These are phyloP conservation scores for Rambutsinella grinnellia DNA, from an alignment of 2,888 invertebrate species.

Conservation along the genomic window DNA sequence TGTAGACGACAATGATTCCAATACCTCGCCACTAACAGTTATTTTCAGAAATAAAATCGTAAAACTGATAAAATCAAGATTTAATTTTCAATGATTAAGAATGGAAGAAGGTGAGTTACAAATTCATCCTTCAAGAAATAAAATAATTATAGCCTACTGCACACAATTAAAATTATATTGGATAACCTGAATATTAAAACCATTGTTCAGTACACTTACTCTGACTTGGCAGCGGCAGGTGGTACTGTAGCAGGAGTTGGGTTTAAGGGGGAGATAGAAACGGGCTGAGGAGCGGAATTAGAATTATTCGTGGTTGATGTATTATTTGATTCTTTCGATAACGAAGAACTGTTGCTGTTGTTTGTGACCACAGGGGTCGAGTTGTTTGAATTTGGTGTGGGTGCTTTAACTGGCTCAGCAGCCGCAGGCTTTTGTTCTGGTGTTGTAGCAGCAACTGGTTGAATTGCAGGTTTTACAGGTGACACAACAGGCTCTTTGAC, in stretches of 20 bases:
- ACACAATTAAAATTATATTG: slow-evolving; percentile 45
- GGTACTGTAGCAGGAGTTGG: slow-evolving; percentile 40
- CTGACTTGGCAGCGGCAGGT: slow-evolving; percentile 51
- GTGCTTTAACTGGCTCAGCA: slow-evolving; percentile 47
- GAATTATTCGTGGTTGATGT: slow-evolving; percentile 31
- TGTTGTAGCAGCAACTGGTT: slow-evolving; percentile 34
- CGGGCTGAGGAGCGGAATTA: slow-evolving; percentile 37
- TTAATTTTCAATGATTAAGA: too few relatives aligned
- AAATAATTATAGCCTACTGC: too few relatives aligned
- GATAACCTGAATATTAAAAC: slow-evolving; percentile 50
- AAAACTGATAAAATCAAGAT: too few relatives aligned
- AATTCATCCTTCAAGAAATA: too few relatives aligned
- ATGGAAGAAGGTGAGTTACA: too few relatives aligned
- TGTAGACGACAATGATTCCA: too few relatives aligned
- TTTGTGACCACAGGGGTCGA: slow-evolving; percentile 23
- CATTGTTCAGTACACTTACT: slow-evolving; percentile 45
- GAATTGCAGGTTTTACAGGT: slow-evolving; percentile 40
- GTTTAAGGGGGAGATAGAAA: slow-evolving; percentile 24
- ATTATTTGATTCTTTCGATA: slow-evolving; percentile 36
- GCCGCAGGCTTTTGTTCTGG: slow-evolving; percentile 43
- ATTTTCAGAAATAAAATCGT: too few relatives aligned
- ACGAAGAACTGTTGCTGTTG: slow-evolving; percentile 45
- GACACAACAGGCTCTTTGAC: slow-evolving; percentile 24
- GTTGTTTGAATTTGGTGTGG: slow-evolving; percentile 45
- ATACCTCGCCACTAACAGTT: too few relatives aligned